Percentiles rank a stretch among this genome's conserved stretches.
Conservation (phyloP, 2,797 vertebrate species). For the Thaleichthys pacificus region DNA sequence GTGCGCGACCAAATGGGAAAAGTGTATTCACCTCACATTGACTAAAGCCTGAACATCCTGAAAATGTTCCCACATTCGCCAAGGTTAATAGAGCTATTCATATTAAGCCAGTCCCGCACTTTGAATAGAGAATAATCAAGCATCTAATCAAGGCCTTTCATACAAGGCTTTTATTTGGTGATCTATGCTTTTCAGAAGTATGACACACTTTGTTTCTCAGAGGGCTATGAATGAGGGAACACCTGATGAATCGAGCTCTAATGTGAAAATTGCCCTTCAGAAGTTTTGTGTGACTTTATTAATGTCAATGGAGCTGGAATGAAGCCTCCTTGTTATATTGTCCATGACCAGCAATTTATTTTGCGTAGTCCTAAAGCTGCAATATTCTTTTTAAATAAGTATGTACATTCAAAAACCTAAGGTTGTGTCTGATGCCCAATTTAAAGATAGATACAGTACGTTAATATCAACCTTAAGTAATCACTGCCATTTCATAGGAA, state of each 20-base stretch:
- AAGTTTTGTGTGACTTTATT: constrained; percentile 60
- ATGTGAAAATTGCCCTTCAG: constrained; percentile 66
- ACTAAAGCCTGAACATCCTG: constrained; percentile 48
- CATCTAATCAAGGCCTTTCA: constrained; percentile 58
- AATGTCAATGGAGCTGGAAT: constrained; percentile 56
- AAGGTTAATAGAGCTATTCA: constrained; percentile 66
- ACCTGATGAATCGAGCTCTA: constrained; percentile 62
- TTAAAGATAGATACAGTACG: constrained; percentile 14
- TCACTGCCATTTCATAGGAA: too few relatives aligned
- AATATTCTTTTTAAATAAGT: constrained; percentile 8
- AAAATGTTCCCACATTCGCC: constrained; percentile 54
- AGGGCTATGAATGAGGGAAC: constrained; percentile 50
- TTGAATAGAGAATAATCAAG: constrained; percentile 59
- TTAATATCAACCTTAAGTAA: not conserved
- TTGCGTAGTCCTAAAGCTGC: constrained; percentile 38
- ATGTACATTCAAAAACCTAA: constrained; percentile 21
- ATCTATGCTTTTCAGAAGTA: constrained; percentile 56
- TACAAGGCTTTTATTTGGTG: constrained; percentile 64
- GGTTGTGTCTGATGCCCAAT: constrained; percentile 22
- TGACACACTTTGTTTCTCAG: constrained; percentile 58
- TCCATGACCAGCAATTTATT: constrained; percentile 54
- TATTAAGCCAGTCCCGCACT: constrained; percentile 52
- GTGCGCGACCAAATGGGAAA: constrained; percentile 11
- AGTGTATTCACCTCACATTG: constrained; percentile 40
- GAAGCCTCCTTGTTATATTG: constrained; percentile 57